phyloP scores from a whole-genome alignment of 1,140 invertebrate genomes.

The Zelostemma sp. region DNA sequence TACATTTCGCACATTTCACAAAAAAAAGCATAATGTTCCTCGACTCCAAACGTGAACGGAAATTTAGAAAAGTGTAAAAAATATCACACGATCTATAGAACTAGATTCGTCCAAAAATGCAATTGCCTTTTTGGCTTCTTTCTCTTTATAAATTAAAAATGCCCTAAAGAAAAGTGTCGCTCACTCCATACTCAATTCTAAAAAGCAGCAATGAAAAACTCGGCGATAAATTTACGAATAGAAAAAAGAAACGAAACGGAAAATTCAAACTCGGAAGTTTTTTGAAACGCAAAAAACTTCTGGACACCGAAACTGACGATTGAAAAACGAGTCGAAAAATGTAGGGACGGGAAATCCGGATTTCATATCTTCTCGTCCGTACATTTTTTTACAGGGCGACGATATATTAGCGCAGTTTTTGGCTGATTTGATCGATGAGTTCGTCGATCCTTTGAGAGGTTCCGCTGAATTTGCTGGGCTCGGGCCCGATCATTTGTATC shows the following conservation, averaged over 20 bases:
- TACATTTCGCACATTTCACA: background rate
- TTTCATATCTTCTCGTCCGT: too few relatives aligned
- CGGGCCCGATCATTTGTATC: slow-evolving; percentile 93
- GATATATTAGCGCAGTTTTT: slow-evolving; percentile 69
- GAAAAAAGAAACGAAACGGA: slow-evolving; percentile 17
- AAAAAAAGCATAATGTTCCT: slow-evolving; percentile 2
- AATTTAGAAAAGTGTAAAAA: slow-evolving; percentile 30
- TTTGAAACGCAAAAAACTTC: background rate
- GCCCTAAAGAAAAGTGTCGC: slow-evolving; percentile 15
- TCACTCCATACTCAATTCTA: slow-evolving; percentile 10
- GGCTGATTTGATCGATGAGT: slow-evolving; percentile 80
- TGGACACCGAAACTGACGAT: too few relatives aligned
- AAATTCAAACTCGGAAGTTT: background rate
- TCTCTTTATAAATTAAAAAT: slow-evolving; percentile 16
- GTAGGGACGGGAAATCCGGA: background rate
- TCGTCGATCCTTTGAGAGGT: slow-evolving; percentile 84
- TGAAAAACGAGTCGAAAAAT: background rate
- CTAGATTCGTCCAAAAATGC: slow-evolving; percentile 31
- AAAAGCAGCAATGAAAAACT: slow-evolving; percentile 20
- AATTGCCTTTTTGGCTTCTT: slow-evolving; percentile 19
- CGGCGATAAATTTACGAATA: slow-evolving; percentile 18
- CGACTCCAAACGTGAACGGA: background rate
- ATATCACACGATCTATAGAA: slow-evolving; percentile 35
- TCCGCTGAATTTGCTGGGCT: slow-evolving; percentile 85
- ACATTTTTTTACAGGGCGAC: too few relatives aligned